Base-by-base conservation (phyloP, 2,113 vertebrate species). In the Asarcornis scutulata region DNA sequence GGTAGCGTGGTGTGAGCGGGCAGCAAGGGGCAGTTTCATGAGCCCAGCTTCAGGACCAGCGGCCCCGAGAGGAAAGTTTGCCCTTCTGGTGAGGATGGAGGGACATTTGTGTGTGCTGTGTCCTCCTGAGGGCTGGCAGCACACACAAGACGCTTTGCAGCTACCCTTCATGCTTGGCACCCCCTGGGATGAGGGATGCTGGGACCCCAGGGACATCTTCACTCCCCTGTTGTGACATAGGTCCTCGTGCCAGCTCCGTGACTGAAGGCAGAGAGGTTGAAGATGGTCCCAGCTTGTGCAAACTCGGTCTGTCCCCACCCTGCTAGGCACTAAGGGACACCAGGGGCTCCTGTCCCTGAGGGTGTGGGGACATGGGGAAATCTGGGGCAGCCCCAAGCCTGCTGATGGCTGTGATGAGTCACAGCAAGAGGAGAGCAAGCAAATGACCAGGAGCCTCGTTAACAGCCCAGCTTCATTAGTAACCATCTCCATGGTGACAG, bases 141-240 rank as follows among this genome's bases (percentile, higher is more conserved):
- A 23, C 46, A 55, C 0, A 0, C 11, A 29, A 12, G 48, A 21
- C 15, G 22, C 27, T 79, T n/a, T 34, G 53, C 50, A 62, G 56
- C 34, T 25, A 1, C 32, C 11, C 9, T 0, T 25, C 44, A n/a
- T 20, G 34, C 1, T 2, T 20, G 42, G 7, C 3, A 27, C 6
- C 31, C 44, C 29, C 9, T 25, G 50, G 21, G 44, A 11, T 0
- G 2, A 56, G 66, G 32, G 58, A 17, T 9, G 1, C n/a, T 46
- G 40, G 16, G 36, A 52, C 40, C 42, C 48, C 27, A 53, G 59
- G 16, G 16, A 21, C 9, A 20, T 23, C 36, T 23, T 68, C 27
- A 18, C 3, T 6, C 12, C 58, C 20, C n/a, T n/a, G 27, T 26
- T 62, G 44, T 76, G 3, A 9, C 46, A 42, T 63, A 0, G 0